These are phyloP conservation scores for Acleris laterana DNA, from an alignment of 2,888 invertebrate genomes.

Conservation along the genomic window DNA sequence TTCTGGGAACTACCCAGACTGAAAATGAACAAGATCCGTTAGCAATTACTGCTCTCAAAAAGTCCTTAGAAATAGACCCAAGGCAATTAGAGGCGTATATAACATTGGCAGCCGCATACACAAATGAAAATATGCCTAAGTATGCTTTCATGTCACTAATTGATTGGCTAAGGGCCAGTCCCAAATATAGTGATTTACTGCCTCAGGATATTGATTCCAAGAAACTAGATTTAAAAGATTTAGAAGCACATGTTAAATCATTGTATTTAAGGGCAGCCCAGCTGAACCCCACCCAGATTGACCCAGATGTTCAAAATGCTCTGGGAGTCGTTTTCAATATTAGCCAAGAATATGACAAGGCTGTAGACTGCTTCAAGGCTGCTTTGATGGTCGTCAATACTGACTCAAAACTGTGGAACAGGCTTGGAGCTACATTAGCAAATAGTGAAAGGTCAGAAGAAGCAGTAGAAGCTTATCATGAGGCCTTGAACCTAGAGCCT, in stretches of 20 bases:
- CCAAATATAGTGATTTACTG: constrained; percentile 91
- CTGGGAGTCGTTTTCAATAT: constrained; percentile 98
- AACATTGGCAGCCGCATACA: constrained; percentile 96
- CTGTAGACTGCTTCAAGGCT: constrained; percentile 97
- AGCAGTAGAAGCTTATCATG: constrained; percentile 97
- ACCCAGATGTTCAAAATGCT: constrained; percentile 96
- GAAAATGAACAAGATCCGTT: constrained; percentile 98
- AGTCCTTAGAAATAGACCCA: constrained; percentile 91
- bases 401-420: constrained; percentile 98
- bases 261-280: constrained; percentile 92
- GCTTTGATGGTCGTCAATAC: constrained; percentile 92
- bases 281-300: constrained; percentile 88
- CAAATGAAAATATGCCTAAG: constrained; percentile 97
- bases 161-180: constrained; percentile 91
- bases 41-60: constrained; percentile 96
- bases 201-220: constrained; percentile 77
- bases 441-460: constrained; percentile 97
- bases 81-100: constrained; percentile 93
- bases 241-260: constrained; percentile 87
- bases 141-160: constrained; percentile 93
- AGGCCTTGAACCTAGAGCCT: constrained; percentile 95
- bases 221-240: constrained; percentile 72
- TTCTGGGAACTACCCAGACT: constrained; percentile 96
- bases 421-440: constrained; percentile 97
- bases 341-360: constrained; percentile 97